Evolutionary conservation across 2,113 vertebrate genomes (phyloP).

Genomic region (Hippopotamus amphibius): DNA sequence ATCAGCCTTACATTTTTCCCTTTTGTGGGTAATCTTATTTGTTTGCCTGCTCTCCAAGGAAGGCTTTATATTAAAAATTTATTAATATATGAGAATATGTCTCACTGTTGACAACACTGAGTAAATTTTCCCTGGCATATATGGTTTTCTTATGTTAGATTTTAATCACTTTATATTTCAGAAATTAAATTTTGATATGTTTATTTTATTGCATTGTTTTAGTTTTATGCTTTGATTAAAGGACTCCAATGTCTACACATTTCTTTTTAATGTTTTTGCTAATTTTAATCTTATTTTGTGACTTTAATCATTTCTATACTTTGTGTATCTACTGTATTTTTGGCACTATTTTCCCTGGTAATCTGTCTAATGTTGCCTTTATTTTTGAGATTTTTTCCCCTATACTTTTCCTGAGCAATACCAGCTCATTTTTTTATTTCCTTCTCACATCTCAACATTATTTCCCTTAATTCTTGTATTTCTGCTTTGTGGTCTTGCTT

Average conservation of each 20-base stretch:
- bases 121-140: neutral
- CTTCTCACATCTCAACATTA: neutral
- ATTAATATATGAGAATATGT: neutral
- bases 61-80: neutral
- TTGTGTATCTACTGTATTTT: neutral
- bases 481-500: conserved; percentile 30
- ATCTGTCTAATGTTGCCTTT: neutral
- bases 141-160: neutral
- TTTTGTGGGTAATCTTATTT: neutral
- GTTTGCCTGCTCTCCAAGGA: neutral
- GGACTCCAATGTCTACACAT: neutral
- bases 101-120: neutral
- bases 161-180: neutral
- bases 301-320: neutral
- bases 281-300: conserved; percentile 19
- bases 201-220: neutral
- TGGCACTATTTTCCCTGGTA: neutral
- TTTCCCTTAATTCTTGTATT: neutral
- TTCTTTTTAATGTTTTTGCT: neutral
- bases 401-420: neutral
- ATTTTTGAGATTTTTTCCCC: neutral
- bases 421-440: conserved; percentile 11
- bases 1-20: neutral
- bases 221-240: conserved; percentile 2
- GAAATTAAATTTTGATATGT: too few species aligned